phyloP scores from a whole-genome alignment of 2,888 invertebrate species.

The Luffia ferchaultella region DNA sequence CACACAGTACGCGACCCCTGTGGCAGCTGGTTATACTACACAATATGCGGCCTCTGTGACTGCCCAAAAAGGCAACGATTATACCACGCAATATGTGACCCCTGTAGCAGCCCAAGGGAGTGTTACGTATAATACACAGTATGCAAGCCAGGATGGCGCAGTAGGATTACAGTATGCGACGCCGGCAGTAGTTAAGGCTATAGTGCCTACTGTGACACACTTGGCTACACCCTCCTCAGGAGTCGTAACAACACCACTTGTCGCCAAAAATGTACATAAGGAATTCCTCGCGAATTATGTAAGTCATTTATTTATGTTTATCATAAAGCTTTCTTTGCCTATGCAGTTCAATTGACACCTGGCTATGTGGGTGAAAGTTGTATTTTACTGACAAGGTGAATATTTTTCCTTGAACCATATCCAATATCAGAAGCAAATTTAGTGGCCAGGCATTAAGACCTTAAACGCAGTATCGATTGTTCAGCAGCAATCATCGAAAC shows the following conservation, averaged over 20 bases:
- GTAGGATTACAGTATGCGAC: conserved; percentile 11
- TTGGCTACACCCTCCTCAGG: conserved; percentile 20
- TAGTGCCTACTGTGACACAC: conserved; percentile 17
- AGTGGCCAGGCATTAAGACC: too few species aligned
- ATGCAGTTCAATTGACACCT: too few species aligned
- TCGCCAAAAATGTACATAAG: conserved; percentile 62
- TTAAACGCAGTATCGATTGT: too few species aligned
- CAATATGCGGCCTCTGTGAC: conserved; percentile 4
- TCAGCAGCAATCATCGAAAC: too few species aligned
- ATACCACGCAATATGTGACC: too few species aligned
- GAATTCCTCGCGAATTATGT: conserved; percentile 72
- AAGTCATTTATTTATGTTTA: conserved; percentile 25
- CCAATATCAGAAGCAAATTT: too few species aligned
- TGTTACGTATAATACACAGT: conserved; percentile 16
- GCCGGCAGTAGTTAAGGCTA: conserved; percentile 3
- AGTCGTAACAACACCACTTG: conserved; percentile 20
- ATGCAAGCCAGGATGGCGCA: conserved; percentile 10
- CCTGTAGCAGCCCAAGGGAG: conserved; percentile 3
- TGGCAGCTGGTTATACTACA: conserved; percentile 11
- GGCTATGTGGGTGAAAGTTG: too few species aligned
- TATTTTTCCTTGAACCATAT: too few species aligned
- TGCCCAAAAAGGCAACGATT: too few species aligned
- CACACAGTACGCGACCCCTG: conserved; percentile 20
- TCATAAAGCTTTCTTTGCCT: too few species aligned
- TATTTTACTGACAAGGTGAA: too few species aligned